These are phyloP conservation scores for Arctopsyche grandis DNA, from an alignment of 1,140 invertebrate genomes.

Conservation along the genomic window DNA sequence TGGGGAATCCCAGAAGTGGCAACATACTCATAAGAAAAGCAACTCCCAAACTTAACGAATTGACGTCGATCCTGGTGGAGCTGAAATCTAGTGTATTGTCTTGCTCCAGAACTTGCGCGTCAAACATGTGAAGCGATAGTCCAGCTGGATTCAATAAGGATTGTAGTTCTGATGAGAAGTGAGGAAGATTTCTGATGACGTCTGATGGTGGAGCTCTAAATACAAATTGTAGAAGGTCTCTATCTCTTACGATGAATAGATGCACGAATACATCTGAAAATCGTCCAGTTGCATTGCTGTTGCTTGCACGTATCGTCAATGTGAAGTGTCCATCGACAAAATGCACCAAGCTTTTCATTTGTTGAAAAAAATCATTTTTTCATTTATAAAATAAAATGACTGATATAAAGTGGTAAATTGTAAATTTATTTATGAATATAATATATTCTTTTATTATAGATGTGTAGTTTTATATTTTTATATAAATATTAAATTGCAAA, in stretches of 20 bases:
- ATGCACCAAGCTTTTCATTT: conserved; percentile 73
- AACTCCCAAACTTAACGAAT: too few relatives aligned
- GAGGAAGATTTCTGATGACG: conserved; percentile 68
- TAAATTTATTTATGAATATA: conserved; percentile 68
- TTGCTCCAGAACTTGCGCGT: conserved; percentile 77
- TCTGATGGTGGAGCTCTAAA: conserved; percentile 74
- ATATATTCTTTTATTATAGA: conserved; percentile 59
- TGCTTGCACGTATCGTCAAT: conserved; percentile 72
- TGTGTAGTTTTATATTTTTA: conserved; percentile 62
- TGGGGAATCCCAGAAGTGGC: too few relatives aligned
- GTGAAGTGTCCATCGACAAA: conserved; percentile 78
- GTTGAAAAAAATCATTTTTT: conserved; percentile 73
- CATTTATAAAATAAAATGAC: conserved; percentile 63
- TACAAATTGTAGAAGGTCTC: conserved; percentile 76
- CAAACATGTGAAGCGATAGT: conserved; percentile 78
- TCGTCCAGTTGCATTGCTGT: conserved; percentile 65
- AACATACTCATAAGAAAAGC: too few relatives aligned
- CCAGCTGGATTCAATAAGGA: conserved; percentile 68
- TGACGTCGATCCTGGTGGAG: conserved; percentile 75
- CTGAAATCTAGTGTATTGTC: conserved; percentile 79
- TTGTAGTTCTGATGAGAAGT: conserved; percentile 71
- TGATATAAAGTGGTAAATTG: conserved; percentile 67
- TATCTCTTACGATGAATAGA: conserved; percentile 78
- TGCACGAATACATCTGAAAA: conserved; percentile 68
- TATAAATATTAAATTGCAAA: conserved; percentile 67